Evolutionary conservation across 2,888 invertebrate genomes (phyloP).

Genomic region (Cheiracanthium punctorium): DNA sequence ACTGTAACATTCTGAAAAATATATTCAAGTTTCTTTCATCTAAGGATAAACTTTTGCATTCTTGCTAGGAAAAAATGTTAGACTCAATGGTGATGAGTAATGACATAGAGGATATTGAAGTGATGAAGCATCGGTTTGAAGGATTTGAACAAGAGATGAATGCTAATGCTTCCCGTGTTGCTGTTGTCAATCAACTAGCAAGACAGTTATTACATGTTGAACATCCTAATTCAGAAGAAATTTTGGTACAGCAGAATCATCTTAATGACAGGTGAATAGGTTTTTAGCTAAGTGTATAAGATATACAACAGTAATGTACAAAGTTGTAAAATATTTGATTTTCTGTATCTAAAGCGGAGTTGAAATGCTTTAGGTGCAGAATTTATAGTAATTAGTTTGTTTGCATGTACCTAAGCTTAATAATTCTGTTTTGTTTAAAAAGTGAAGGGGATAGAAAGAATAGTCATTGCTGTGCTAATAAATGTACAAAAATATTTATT

Average conservation of each 20-base stretch:
- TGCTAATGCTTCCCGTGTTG: conserved; percentile 93
- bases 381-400: no score
- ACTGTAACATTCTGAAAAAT: neutral
- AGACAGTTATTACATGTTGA: conserved; percentile 96
- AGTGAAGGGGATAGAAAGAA: no score
- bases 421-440: no score
- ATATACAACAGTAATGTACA: no score
- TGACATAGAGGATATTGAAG: conserved; percentile 99
- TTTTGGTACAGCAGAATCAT: conserved; percentile 90
- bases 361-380: no score
- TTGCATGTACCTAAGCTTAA: no score
- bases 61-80: conserved; percentile 89
- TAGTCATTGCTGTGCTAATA: no score
- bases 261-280: conserved; percentile 75
- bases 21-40: conserved; percentile 41
- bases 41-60: neutral
- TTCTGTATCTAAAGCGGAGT: no score
- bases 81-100: conserved; percentile 96
- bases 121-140: conserved; percentile 99
- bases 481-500: no score
- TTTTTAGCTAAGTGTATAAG: neutral
- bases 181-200: conserved; percentile 97
- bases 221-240: conserved; percentile 97
- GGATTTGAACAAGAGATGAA: conserved; percentile 99
- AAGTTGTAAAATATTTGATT: no score